These are phyloP conservation scores for Diarsia dahlii DNA, from an alignment of 2,888 invertebrate genomes.

Conservation along the genomic window DNA sequence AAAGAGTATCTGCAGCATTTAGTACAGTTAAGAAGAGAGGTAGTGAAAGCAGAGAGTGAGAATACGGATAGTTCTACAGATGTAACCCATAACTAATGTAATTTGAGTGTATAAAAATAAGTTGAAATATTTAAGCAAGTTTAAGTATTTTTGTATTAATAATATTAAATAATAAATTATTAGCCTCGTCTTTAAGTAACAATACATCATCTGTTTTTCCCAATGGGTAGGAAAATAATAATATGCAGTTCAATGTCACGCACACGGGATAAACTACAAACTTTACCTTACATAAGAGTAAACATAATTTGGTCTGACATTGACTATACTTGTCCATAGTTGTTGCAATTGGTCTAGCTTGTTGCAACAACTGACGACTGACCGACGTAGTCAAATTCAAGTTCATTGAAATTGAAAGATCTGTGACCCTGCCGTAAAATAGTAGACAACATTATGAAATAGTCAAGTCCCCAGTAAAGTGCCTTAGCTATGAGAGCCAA, in stretches of 20 bases:
- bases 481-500: constrained; percentile 58
- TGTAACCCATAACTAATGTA: constrained; percentile 53
- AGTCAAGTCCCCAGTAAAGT: constrained; percentile 58
- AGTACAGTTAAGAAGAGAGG: constrained; percentile 89
- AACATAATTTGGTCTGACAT: constrained; percentile 1
- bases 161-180: constrained; percentile 6
- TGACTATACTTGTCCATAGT: neutral
- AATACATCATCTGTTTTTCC: neutral
- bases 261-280: neutral
- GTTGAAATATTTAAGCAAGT: constrained; percentile 6
- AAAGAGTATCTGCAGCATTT: constrained; percentile 91
- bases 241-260: neutral
- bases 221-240: neutral
- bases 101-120: constrained; percentile 16
- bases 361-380: constrained; percentile 19
- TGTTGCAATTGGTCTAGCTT: constrained; percentile 5
- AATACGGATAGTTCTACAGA: constrained; percentile 73
- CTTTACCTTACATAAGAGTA: constrained; percentile 28
- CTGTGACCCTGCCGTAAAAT: constrained; percentile 61
- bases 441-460: constrained; percentile 64
- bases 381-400: constrained; percentile 50
- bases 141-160: constrained; percentile 20
- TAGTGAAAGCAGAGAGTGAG: constrained; percentile 88
- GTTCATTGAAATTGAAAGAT: constrained; percentile 61
- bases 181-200: neutral